phyloP scores from a whole-genome alignment of 1,140 invertebrate genomes.

The Drosophila eugracilis region DNA sequence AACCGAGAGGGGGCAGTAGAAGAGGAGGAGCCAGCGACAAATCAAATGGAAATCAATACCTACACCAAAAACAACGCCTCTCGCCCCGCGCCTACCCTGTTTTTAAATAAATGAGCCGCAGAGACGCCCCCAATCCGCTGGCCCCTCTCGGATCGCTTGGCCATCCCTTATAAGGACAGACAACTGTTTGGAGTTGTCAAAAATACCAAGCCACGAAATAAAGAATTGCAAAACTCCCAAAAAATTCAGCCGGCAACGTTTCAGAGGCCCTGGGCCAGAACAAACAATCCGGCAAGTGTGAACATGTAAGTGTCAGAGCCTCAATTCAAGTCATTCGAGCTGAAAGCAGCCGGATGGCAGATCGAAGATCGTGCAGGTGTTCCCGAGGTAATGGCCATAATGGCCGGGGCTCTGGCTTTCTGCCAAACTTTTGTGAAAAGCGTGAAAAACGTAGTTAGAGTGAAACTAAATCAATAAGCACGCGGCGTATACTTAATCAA shows the following conservation, averaged over 20 bases:
- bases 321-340: conserved; percentile 40
- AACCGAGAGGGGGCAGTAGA: neutral
- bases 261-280: neutral
- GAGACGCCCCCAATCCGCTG: conserved; percentile 50
- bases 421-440: conserved; percentile 27
- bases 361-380: conserved; percentile 60
- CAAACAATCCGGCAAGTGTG: conserved; percentile 52
- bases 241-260: conserved; percentile 5
- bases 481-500: conserved; percentile 73
- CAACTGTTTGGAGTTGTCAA: conserved; percentile 67
- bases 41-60: conserved; percentile 83
- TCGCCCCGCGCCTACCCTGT: conserved; percentile 29
- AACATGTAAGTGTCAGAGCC: conserved; percentile 67
- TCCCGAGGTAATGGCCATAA: conserved; percentile 27
- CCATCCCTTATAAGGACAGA: conserved; percentile 58
- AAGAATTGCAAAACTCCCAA: conserved; percentile 55
- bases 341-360: conserved; percentile 23
- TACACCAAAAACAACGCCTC: conserved; percentile 75
- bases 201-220: conserved; percentile 52
- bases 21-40: conserved; percentile 46
- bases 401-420: neutral
- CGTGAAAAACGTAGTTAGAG: conserved; percentile 56
- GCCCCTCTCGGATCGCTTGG: neutral
- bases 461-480: conserved; percentile 80
- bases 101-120: conserved; percentile 32